These are phyloP conservation scores for Eupithecia inturbata DNA, from an alignment of 2,888 invertebrate genomes.

Conservation along the genomic window DNA sequence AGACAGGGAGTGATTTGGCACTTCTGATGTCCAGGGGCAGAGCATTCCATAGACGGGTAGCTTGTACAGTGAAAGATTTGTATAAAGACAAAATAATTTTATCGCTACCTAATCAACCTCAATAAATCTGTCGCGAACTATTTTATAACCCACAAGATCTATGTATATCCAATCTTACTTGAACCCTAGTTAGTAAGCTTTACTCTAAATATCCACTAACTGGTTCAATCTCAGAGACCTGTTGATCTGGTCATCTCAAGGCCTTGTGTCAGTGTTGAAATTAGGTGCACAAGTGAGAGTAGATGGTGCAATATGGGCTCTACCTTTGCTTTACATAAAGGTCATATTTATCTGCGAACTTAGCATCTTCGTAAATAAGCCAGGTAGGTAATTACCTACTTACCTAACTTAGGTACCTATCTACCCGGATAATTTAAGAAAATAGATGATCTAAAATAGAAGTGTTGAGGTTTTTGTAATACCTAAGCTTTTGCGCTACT, in stretches of 20 bases:
- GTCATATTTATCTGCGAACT: neutral
- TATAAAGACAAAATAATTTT: neutral
- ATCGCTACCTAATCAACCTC: slow-evolving; percentile 1
- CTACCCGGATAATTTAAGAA: neutral
- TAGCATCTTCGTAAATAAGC: neutral
- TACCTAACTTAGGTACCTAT: neutral
- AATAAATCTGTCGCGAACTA: slow-evolving; percentile 9
- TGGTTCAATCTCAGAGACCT: slow-evolving; percentile 32
- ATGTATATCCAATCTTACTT: slow-evolving; percentile 7
- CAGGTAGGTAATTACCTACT: too few relatives aligned
- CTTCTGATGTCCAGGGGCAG: too few relatives aligned
- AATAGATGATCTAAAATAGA: too few relatives aligned
- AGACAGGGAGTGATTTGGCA: too few relatives aligned
- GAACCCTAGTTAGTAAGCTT: slow-evolving; percentile 14
- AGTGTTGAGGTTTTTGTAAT: too few relatives aligned
- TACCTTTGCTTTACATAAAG: slow-evolving; percentile 6
- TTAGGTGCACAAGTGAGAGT: slow-evolving; percentile 61
- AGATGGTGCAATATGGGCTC: slow-evolving; percentile 29
- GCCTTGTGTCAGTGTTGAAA: slow-evolving; percentile 67
- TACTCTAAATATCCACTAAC: neutral
- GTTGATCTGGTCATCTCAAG: slow-evolving; percentile 50
- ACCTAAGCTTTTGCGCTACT: too few relatives aligned
- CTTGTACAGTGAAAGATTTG: too few relatives aligned
- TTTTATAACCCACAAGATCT: neutral
- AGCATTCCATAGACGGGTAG: too few relatives aligned